phyloP scores from a whole-genome alignment of 1,140 invertebrate genomes.

The Papilio glaucus region DNA sequence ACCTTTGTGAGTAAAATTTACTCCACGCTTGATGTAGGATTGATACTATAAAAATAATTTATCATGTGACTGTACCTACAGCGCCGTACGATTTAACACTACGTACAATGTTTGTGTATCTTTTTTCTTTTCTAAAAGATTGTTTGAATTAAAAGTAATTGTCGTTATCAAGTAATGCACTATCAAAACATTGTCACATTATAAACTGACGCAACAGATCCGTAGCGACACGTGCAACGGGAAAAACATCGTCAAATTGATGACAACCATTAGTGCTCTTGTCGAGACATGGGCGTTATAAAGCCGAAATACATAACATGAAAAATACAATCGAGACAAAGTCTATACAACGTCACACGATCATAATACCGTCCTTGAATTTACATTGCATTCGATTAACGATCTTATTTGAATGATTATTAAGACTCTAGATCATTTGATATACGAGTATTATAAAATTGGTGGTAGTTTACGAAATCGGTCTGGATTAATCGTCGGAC shows the following conservation, averaged over 20 bases:
- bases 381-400: slow-evolving; percentile 11
- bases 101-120: background rate
- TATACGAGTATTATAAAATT: background rate
- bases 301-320: slow-evolving; percentile 47
- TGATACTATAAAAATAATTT: background rate
- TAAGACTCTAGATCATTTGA: slow-evolving; percentile 1
- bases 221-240: slow-evolving; percentile 16
- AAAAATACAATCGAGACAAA: slow-evolving; percentile 47
- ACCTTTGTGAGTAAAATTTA: background rate
- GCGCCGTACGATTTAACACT: background rate
- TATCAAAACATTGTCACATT: slow-evolving; percentile 11
- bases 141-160: slow-evolving; percentile 20
- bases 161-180: slow-evolving; percentile 28
- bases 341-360: slow-evolving; percentile 30
- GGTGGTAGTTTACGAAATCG: slow-evolving; percentile 42
- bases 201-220: background rate
- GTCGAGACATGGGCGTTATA: slow-evolving; percentile 47
- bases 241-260: slow-evolving; percentile 44
- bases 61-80: background rate
- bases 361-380: background rate
- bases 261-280: slow-evolving; percentile 44
- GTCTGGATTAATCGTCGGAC: slow-evolving; percentile 44
- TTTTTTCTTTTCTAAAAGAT: background rate
- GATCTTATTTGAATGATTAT: background rate
- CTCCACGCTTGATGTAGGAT: background rate